These are phyloP conservation scores for Poeciliopsis gracilis DNA, from an alignment of 2,797 vertebrate species.

Conservation along the genomic window DNA sequence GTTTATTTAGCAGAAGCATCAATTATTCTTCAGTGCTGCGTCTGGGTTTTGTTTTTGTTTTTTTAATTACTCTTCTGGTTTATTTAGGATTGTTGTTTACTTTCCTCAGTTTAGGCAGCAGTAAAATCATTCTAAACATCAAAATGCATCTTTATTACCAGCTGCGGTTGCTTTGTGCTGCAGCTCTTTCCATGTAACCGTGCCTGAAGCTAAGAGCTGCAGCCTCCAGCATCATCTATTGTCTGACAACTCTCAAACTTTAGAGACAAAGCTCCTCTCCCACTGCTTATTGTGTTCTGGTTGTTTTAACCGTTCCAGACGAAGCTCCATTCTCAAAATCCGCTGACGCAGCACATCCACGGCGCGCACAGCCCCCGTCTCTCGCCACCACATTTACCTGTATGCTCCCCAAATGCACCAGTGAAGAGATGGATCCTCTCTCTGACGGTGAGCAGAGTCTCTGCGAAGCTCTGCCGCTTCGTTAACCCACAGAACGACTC, in stretches of 20 bases:
- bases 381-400: conserved; percentile 70
- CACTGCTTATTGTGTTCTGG: conserved; percentile 66
- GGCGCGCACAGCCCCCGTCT: conserved; percentile 32
- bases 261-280: conserved; percentile 49
- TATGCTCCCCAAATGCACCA: conserved; percentile 68
- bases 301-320: conserved; percentile 79
- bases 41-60: neutral
- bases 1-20: neutral
- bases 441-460: conserved; percentile 59
- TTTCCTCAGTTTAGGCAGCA: neutral
- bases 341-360: conserved; percentile 81
- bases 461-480: conserved; percentile 36
- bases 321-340: conserved; percentile 72
- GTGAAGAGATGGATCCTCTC: conserved; percentile 58
- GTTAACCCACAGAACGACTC: conserved; percentile 25
- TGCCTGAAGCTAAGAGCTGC: conserved; percentile 45
- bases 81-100: neutral
- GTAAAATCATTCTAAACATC: neutral
- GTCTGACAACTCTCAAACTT: conserved; percentile 54
- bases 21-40: neutral
- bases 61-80: neutral
- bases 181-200: conserved; percentile 38
- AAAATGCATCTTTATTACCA: neutral
- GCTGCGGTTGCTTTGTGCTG: conserved; percentile 1
- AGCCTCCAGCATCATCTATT: conserved; percentile 36